Conservation (phyloP, 1,140 invertebrate species). For the Lepidurus arcticus region DNA sequence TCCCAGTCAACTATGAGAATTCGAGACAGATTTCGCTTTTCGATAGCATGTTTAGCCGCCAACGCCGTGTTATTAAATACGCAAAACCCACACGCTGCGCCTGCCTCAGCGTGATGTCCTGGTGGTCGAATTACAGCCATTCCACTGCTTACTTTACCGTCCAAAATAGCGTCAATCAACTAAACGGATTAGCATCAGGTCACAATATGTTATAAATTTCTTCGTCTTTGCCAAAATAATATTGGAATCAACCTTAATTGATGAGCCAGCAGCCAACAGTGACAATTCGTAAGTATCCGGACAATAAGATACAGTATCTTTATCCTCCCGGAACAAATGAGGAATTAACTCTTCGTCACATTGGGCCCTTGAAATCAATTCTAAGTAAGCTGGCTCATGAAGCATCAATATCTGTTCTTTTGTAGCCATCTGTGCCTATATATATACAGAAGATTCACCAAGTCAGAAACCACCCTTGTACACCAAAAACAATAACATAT, state of each 20-base stretch:
- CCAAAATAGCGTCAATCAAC: conserved; percentile 68
- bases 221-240: background rate
- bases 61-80: conserved; percentile 81
- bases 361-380: conserved; percentile 60
- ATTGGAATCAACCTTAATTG: background rate
- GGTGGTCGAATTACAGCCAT: conserved; percentile 77
- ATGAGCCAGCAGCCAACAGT: conserved; percentile 13
- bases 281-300: conserved; percentile 14
- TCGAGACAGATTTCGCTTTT: conserved; percentile 54
- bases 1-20: conserved; percentile 90
- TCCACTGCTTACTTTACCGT: conserved; percentile 57
- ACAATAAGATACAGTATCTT: conserved; percentile 4
- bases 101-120: conserved; percentile 67
- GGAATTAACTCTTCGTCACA: background rate
- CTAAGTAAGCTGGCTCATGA: conserved; percentile 57
- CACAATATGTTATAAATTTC: conserved; percentile 29
- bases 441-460: conserved; percentile 29
- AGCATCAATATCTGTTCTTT: conserved; percentile 39
- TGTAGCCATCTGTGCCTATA: conserved; percentile 37
- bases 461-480: conserved; percentile 28
- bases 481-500: conserved; percentile 23
- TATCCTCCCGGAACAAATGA: background rate
- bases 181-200: conserved; percentile 45
- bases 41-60: conserved; percentile 67
- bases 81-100: conserved; percentile 74